These are phyloP conservation scores for Molanna angustata DNA, from an alignment of 2,888 invertebrate species.

Conservation along the genomic window DNA sequence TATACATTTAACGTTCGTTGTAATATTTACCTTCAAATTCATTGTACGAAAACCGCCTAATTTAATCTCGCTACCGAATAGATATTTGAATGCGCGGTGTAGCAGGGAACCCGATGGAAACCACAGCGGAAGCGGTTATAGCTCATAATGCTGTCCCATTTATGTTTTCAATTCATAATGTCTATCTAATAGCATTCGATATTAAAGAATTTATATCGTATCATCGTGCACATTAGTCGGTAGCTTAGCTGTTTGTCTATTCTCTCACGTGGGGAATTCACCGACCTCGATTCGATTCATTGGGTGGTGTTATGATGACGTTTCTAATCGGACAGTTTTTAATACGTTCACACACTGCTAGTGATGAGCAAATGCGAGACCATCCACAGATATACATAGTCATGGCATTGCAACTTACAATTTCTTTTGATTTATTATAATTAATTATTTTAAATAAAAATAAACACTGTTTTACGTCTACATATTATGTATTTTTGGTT, in stretches of 20 bases:
- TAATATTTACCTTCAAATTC: too few relatives aligned
- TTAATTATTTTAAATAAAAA: too few relatives aligned
- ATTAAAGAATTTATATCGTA: background rate
- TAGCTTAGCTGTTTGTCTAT: too few relatives aligned
- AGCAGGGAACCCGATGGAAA: background rate
- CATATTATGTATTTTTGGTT: too few relatives aligned
- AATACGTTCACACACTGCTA: too few relatives aligned
- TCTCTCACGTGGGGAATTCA: background rate
- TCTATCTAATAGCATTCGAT: background rate
- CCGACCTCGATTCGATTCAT: background rate
- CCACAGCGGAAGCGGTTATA: slow-evolving; percentile 17
- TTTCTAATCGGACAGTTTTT: too few relatives aligned
- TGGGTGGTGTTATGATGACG: background rate
- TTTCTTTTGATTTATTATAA: too few relatives aligned
- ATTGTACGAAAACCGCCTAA: background rate
- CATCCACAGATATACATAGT: too few relatives aligned
- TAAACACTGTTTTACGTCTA: too few relatives aligned
- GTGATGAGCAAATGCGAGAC: too few relatives aligned
- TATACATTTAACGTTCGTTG: too few relatives aligned
- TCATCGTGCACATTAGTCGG: background rate
- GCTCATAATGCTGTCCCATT: slow-evolving; percentile 14
- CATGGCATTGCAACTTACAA: too few relatives aligned
- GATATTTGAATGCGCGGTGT: background rate
- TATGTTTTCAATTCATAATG: background rate
- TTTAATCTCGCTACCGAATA: background rate